Evolutionary conservation across 2,888 invertebrate species (phyloP), one percentile per base, ranked within the genome.

Genomic region (Mimas tiliae): DNA sequence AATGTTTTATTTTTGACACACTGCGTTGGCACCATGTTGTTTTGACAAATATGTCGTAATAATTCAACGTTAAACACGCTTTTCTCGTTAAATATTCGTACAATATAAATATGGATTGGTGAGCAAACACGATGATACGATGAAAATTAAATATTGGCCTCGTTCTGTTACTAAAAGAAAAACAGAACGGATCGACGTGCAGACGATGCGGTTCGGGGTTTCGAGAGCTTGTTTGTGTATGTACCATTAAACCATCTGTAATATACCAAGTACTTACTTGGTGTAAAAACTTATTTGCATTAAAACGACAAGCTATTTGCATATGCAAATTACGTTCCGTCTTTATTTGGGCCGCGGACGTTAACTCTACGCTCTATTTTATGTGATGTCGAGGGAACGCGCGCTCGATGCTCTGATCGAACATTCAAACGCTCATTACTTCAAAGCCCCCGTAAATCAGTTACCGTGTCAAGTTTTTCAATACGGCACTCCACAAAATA

Each of bases 211-310:
- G 82, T 83, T 81, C 69, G 72, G 80, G 82, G 79, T 79, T 79
- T 82, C 85, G 79, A 78, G 85, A 86, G 79, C 81, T 87, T 82
- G 84, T 83, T 87, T 82, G 84, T 83, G 84, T 87, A 89, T 83
- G 84, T 87, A 87, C 86, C 87, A 88, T 87, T 88, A 90, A 90
- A 87, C 83, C 87, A 87, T 82, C 87, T 85, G 90, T 91, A 90
- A 90, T 91, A 91, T 90, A 88, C 83, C 86, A 86, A 86, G 84
- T n/a, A n/a, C n/a, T n/a, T n/a, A n/a, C n/a, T n/a, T n/a, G n/a
- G n/a, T n/a, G n/a, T n/a, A n/a, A n/a, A n/a, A n/a, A n/a, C 81
- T 79, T 90, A 90, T 92, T 91, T 90, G 90, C 90, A 91, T 90
- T 87, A 87, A 86, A 90, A 89, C 88, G 87, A 86, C 83, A 80